Conservation (phyloP, 2,797 vertebrate species). For the Centropyge bicolor region DNA sequence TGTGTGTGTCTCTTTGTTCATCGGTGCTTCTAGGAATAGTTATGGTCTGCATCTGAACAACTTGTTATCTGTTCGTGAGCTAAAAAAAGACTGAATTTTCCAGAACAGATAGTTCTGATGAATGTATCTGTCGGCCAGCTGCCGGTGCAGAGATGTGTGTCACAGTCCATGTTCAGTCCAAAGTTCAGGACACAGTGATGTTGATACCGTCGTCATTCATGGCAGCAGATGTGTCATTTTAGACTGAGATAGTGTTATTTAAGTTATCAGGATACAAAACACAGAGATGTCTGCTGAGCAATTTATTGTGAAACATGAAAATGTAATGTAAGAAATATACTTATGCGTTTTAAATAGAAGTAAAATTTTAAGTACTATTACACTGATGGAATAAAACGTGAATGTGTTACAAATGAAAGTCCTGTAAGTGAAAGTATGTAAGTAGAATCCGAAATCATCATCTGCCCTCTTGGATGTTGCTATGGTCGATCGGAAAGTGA, state of each 20-base stretch:
- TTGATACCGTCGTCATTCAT: neutral
- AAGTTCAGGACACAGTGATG: neutral
- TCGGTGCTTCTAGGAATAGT: neutral
- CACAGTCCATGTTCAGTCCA: neutral
- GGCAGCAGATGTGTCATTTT: too few relatives aligned
- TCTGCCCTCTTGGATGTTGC: too few relatives aligned
- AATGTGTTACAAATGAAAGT: too few relatives aligned
- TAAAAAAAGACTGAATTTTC: neutral
- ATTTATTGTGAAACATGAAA: neutral
- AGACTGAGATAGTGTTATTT: neutral
- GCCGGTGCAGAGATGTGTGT: neutral
- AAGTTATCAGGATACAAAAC: neutral
- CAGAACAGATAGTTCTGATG: neutral
- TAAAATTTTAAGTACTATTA: too few relatives aligned
- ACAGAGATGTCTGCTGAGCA: neutral
- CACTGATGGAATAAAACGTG: too few relatives aligned
- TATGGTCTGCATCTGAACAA: neutral
- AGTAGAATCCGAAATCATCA: too few relatives aligned
- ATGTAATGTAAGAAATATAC: neutral
- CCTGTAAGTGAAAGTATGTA: too few relatives aligned
- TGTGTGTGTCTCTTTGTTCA: neutral
- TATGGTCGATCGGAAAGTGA: too few relatives aligned
- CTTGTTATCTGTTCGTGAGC: neutral
- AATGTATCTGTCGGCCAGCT: neutral
- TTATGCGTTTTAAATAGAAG: too few relatives aligned